phyloP scores from a whole-genome alignment of 2,113 vertebrate species.

The Pseudopodoces humilis region DNA sequence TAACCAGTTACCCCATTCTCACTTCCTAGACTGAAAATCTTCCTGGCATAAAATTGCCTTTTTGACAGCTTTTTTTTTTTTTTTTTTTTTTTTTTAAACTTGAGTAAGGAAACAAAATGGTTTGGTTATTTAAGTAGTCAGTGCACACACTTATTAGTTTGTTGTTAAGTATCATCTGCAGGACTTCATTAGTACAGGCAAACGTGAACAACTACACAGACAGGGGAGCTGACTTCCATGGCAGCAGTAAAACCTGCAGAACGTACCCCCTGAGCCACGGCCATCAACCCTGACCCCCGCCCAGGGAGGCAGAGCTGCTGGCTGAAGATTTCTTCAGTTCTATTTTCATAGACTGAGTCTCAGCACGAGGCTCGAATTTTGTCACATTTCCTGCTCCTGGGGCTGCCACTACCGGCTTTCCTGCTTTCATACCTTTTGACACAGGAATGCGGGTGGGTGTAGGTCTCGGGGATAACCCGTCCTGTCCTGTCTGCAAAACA shows the following conservation, averaged over 20 bases:
- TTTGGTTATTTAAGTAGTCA: slow-evolving; percentile 48
- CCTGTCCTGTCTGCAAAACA: slow-evolving; percentile 84
- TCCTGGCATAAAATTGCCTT: background rate
- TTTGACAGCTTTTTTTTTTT: background rate
- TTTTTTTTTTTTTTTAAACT: background rate
- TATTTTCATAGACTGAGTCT: slow-evolving; percentile 93
- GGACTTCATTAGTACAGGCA: slow-evolving; percentile 69
- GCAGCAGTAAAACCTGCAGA: slow-evolving; percentile 70
- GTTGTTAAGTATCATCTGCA: slow-evolving; percentile 60
- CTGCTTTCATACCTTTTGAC: slow-evolving; percentile 93
- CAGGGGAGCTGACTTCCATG: slow-evolving; percentile 48
- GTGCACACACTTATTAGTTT: slow-evolving; percentile 67
- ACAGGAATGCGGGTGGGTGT: slow-evolving; percentile 90
- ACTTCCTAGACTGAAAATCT: background rate
- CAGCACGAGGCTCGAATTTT: slow-evolving; percentile 87
- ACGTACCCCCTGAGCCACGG: slow-evolving; percentile 79
- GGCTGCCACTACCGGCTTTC: slow-evolving; percentile 86
- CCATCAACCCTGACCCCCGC: slow-evolving; percentile 87
- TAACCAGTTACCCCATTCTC: background rate
- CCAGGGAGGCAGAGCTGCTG: slow-evolving; percentile 77
- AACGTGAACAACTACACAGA: slow-evolving; percentile 47
- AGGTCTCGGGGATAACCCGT: slow-evolving; percentile 82
- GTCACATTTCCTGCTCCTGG: slow-evolving; percentile 86
- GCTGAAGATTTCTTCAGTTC: slow-evolving; percentile 91
- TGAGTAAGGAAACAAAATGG: slow-evolving; percentile 20